A percentile compares a stretch with the other conserved stretches of the same genome.
These are phyloP conservation scores for Mionectes olivaceus DNA, from an alignment of 2,797 vertebrate genomes.

Conservation along the genomic window DNA sequence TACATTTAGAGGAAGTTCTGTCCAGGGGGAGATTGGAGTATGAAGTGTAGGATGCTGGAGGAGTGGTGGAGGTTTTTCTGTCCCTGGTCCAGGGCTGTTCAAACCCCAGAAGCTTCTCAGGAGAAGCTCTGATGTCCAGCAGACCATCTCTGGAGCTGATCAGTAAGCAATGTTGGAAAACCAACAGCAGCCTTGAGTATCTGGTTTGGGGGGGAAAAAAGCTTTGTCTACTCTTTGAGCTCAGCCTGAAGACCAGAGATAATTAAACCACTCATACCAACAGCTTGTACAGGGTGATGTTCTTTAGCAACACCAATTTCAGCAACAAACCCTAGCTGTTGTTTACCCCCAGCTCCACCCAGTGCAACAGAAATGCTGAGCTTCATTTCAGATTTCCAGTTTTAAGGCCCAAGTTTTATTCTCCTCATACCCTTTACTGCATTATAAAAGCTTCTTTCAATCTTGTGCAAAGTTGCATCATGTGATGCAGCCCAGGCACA, in stretches of 20 bases:
- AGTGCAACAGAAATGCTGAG: background rate
- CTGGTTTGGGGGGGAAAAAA: background rate
- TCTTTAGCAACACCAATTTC: background rate
- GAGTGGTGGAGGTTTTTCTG: background rate
- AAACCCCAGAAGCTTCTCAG: rapidly evolving
- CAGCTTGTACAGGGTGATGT: background rate
- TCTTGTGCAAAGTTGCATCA: background rate
- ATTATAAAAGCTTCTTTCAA: background rate
- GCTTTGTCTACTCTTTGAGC: background rate
- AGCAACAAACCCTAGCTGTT: background rate
- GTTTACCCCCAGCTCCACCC: background rate
- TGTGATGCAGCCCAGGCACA: background rate
- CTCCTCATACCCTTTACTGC: background rate
- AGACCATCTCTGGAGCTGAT: background rate
- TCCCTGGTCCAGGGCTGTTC: background rate
- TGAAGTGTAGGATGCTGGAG: background rate
- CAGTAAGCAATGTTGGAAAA: background rate
- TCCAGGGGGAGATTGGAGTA: background rate
- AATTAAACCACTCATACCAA: background rate
- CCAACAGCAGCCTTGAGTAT: background rate
- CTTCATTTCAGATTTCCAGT: background rate
- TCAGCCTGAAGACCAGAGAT: background rate
- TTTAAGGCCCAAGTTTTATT: background rate
- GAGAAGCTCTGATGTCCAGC: background rate
- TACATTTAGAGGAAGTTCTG: background rate